These are phyloP conservation scores for Hirudinaria manillensis DNA, from an alignment of 2,888 invertebrate genomes.

Conservation along the genomic window DNA sequence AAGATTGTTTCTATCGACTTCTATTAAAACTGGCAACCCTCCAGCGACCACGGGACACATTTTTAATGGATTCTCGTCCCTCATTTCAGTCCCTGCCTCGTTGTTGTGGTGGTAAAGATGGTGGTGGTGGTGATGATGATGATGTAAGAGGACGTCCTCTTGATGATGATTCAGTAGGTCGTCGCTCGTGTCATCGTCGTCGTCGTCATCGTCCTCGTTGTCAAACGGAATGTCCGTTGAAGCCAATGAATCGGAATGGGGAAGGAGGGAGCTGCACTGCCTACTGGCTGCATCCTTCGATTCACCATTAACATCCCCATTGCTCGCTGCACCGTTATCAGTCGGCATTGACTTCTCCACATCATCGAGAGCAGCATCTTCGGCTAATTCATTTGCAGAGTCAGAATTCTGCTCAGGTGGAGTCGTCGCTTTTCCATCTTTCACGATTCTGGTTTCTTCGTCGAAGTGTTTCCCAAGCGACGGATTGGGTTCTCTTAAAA, in stretches of 20 bases:
- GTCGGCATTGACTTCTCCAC: neutral
- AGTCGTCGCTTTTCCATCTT: no score
- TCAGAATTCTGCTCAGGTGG: no score
- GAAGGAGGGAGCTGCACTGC: neutral
- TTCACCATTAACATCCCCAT: neutral
- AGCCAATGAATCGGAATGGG: slow-evolving; percentile 9
- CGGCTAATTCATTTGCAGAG: neutral
- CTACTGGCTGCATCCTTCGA: neutral
- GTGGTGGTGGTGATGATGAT: slow-evolving; percentile 16
- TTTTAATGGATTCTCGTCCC: slow-evolving; percentile 2
- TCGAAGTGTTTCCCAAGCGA: no score
- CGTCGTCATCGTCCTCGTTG: slow-evolving; percentile 19
- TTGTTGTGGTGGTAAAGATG: neutral
- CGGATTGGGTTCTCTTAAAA: no score
- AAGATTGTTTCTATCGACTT: neutral
- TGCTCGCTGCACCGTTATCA: neutral
- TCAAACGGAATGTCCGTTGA: slow-evolving; percentile 9
- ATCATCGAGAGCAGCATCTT: neutral
- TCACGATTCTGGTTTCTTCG: no score
- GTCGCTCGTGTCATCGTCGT: slow-evolving; percentile 13
- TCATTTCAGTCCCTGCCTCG: neutral
- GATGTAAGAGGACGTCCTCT: neutral
- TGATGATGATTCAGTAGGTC: slow-evolving; percentile 4
- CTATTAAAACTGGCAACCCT: neutral
- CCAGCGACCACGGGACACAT: neutral